Conservation (phyloP, 2,113 vertebrate species). For the Apistogramma diplotaenia region DNA sequence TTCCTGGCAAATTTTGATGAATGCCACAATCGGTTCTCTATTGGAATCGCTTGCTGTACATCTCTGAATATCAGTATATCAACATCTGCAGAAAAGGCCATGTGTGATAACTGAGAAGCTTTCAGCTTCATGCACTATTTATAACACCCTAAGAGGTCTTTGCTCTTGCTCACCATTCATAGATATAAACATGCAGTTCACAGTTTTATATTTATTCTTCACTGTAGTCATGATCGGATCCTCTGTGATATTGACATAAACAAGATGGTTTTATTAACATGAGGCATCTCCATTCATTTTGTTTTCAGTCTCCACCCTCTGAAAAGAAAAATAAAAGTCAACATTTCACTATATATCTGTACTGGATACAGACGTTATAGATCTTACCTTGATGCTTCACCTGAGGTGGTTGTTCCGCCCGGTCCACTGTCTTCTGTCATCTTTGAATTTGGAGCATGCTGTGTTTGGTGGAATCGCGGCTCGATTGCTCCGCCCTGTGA, state of each 20-base stretch:
- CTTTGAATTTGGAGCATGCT: too few relatives aligned
- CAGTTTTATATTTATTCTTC: not conserved
- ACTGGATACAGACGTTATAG: too few relatives aligned
- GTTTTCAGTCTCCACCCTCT: not conserved
- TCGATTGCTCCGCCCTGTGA: too few relatives aligned
- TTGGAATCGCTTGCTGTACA: not conserved
- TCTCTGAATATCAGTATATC: conserved; percentile 31
- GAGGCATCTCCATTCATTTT: not conserved
- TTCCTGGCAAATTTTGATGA: conserved; percentile 50
- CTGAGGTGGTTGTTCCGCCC: too few relatives aligned
- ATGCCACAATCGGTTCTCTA: conserved; percentile 11
- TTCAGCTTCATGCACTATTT: conserved; percentile 34
- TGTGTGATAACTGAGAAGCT: conserved; percentile 36
- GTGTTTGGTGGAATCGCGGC: too few relatives aligned
- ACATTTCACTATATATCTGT: too few relatives aligned
- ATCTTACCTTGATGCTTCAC: too few relatives aligned
- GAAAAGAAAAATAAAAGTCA: not conserved
- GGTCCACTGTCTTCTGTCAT: too few relatives aligned
- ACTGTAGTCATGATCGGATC: not conserved
- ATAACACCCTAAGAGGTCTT: conserved; percentile 5
- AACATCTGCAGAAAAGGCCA: conserved; percentile 54
- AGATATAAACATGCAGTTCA: conserved; percentile 35
- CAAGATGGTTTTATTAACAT: conserved; percentile 12
- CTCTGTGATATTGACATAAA: not conserved
- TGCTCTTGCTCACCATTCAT: conserved; percentile 29